Evolutionary conservation across 1,140 invertebrate genomes (phyloP).

Genomic region (Samia ricini): DNA sequence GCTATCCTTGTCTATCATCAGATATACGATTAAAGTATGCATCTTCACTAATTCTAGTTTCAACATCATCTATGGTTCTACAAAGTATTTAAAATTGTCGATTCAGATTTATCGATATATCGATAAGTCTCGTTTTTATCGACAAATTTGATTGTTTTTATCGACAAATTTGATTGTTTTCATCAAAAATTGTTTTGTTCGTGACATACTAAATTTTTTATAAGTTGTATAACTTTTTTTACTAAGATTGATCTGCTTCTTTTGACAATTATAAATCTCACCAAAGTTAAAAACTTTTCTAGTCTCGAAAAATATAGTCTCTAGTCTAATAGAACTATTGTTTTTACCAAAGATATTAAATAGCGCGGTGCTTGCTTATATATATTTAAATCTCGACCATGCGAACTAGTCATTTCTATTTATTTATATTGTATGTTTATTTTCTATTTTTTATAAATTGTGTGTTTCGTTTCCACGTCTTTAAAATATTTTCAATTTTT

Average conservation of each 20-base stretch:
- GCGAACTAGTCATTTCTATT: conserved; percentile 57
- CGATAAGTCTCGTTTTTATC: no score
- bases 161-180: no score
- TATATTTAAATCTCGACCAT: conserved; percentile 28
- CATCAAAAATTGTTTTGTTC: no score
- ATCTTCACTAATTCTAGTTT: no score
- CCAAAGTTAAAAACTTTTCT: conserved; percentile 37
- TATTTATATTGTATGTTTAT: conserved; percentile 17
- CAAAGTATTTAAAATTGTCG: no score
- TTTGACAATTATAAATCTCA: conserved; percentile 12
- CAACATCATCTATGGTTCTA: no score
- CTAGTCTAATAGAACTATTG: conserved; percentile 39
- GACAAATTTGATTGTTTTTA: no score
- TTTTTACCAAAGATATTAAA: conserved; percentile 56
- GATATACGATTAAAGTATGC: conserved; percentile 49
- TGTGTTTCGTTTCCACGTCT: background rate
- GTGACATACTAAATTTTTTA: no score
- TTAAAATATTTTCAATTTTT: background rate
- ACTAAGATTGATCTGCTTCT: background rate
- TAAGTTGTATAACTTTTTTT: background rate
- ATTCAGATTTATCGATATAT: no score
- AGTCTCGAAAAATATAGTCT: conserved; percentile 35
- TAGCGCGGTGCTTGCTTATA: background rate
- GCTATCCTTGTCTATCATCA: conserved; percentile 79
- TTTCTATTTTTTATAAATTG: conserved; percentile 18